A percentile compares a stretch with the other conserved stretches of the same genome.
phyloP scores from a whole-genome alignment of 1,140 invertebrate genomes.

The Dreissena polymorpha region DNA sequence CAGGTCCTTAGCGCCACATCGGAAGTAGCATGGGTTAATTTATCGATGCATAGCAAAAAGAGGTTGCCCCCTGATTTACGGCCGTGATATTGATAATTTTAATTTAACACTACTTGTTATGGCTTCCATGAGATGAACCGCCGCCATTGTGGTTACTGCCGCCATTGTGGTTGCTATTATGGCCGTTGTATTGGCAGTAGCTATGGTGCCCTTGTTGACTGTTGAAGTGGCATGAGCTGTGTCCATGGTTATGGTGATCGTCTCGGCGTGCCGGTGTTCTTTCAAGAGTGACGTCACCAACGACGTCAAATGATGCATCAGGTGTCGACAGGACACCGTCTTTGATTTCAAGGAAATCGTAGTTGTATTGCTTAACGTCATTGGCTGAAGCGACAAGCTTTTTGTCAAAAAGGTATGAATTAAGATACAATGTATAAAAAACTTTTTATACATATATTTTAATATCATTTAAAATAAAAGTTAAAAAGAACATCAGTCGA shows the following conservation, averaged over 20 bases:
- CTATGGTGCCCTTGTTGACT: slow-evolving; percentile 32
- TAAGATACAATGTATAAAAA: neutral
- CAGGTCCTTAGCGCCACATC: no score
- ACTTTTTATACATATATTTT: no score
- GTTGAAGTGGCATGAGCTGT: slow-evolving; percentile 31
- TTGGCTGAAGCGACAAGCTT: neutral
- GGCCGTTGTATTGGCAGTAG: slow-evolving; percentile 3
- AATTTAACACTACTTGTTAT: neutral
- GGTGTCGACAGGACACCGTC: slow-evolving; percentile 32
- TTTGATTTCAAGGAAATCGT: slow-evolving; percentile 21
- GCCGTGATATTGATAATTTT: neutral
- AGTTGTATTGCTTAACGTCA: slow-evolving; percentile 35
- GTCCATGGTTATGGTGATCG: slow-evolving; percentile 17
- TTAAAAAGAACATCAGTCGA: no score
- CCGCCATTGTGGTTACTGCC: neutral
- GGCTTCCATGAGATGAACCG: neutral
- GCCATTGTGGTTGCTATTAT: slow-evolving; percentile 8
- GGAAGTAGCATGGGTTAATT: no score
- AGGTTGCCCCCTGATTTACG: no score
- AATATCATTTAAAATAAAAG: no score
- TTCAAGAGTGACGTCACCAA: slow-evolving; percentile 46
- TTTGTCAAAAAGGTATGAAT: neutral
- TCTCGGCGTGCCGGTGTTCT: neutral
- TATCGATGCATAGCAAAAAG: no score
- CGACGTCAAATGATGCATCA: slow-evolving; percentile 31